Conservation (phyloP, 2,888 invertebrate species). For the Drosophila falleni region DNA sequence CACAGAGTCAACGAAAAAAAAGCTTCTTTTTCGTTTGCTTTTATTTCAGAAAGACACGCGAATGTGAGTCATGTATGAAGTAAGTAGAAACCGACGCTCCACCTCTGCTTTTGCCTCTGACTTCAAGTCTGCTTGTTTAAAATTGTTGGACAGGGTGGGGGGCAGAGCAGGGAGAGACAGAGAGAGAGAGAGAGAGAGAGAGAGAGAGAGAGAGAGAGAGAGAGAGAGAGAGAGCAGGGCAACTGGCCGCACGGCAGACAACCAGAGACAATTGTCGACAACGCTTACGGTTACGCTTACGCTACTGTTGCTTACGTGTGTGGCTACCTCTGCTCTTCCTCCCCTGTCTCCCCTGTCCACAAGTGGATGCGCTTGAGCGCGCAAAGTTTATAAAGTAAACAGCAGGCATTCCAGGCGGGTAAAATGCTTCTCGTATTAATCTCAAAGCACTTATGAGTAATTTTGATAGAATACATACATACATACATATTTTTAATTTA, state of each 20-base stretch:
- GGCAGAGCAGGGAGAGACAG: background rate
- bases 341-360: background rate
- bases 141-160: conserved; percentile 18
- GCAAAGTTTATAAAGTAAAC: conserved; percentile 67
- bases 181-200: background rate
- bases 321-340: background rate
- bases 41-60: conserved; percentile 80
- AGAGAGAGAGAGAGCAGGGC: conserved; percentile 1
- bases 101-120: conserved; percentile 44
- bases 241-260: conserved; percentile 44
- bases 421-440: conserved; percentile 54
- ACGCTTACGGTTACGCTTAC: conserved; percentile 23
- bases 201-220: background rate
- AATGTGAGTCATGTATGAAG: conserved; percentile 81
- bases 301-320: conserved; percentile 30
- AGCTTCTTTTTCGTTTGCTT: conserved; percentile 67
- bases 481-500: conserved; percentile 28
- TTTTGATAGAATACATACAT: conserved; percentile 24
- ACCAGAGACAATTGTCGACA: conserved; percentile 45
- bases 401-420: conserved; percentile 70
- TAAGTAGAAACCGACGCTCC: conserved; percentile 75
- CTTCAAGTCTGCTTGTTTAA: conserved; percentile 43
- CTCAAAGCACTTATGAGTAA: conserved; percentile 54
- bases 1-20: conserved; percentile 58
- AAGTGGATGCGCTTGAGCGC: conserved; percentile 59